Evolutionary conservation across 2,113 vertebrate species (phyloP).

Genomic region (Forbesichthys agassizii): DNA sequence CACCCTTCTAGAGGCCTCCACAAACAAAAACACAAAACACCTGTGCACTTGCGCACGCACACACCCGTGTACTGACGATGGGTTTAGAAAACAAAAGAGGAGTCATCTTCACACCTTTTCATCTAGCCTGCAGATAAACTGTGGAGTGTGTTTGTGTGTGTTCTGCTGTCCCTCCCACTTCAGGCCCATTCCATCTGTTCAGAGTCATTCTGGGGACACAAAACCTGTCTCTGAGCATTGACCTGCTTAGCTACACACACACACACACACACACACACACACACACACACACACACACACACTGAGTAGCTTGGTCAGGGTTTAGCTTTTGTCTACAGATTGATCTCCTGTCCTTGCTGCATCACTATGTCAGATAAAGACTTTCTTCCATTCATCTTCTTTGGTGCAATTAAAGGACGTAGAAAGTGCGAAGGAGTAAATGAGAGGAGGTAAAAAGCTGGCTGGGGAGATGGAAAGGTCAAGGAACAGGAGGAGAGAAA

Average conservation of each 20-base stretch:
- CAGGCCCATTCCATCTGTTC: conserved; percentile 4
- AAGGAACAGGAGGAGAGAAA: too few relatives aligned
- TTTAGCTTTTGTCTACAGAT: not conserved
- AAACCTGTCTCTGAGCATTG: not conserved
- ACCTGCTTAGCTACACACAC: not conserved
- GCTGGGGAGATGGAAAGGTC: too few relatives aligned
- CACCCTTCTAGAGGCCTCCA: not conserved
- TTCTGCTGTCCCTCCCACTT: not conserved
- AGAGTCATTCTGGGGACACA: conserved; percentile 1
- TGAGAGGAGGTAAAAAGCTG: too few relatives aligned
- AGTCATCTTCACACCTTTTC: not conserved
- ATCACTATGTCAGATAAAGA: not conserved
- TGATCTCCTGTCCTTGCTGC: not conserved
- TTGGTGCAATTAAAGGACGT: not conserved
- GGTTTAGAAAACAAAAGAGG: not conserved
- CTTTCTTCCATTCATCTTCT: not conserved
- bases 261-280: too few relatives aligned
- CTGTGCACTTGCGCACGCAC: not conserved
- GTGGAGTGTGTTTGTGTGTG: not conserved
- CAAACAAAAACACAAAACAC: not conserved
- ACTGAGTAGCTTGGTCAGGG: not conserved
- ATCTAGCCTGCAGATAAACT: not conserved
- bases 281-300: not conserved
- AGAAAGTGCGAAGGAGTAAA: too few relatives aligned
- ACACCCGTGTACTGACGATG: not conserved